phyloP scores from a whole-genome alignment of 2,888 invertebrate species.

The Pteria penguin region DNA sequence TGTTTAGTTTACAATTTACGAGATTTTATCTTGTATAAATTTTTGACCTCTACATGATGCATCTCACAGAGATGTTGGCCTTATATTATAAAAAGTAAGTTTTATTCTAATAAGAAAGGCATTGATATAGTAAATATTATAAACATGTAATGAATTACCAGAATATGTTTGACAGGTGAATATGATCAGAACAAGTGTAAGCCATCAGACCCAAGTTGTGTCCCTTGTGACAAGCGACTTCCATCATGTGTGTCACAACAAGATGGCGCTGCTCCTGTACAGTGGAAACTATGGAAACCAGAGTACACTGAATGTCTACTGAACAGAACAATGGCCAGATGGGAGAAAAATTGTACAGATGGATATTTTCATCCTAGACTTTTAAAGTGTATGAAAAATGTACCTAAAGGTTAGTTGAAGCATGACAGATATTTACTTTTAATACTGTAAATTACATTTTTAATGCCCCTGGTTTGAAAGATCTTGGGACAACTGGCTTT shows the following conservation, averaged over 20 bases:
- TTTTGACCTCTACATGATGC: too few species aligned
- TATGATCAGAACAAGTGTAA: constrained; percentile 54
- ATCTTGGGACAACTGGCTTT: too few species aligned
- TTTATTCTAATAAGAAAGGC: too few species aligned
- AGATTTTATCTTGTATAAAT: too few species aligned
- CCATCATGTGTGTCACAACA: constrained; percentile 54
- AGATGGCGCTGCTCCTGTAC: constrained; percentile 53
- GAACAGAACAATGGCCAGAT: constrained; percentile 47
- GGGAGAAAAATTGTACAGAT: constrained; percentile 24
- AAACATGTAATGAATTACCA: too few species aligned
- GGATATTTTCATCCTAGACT: constrained; percentile 39
- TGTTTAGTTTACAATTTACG: too few species aligned
- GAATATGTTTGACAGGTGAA: constrained; percentile 43
- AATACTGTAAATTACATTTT: too few species aligned
- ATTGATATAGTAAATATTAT: too few species aligned
- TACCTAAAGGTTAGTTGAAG: constrained; percentile 14
- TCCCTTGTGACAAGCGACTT: constrained; percentile 50
- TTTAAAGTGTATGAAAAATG: constrained; percentile 28
- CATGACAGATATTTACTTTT: too few species aligned
- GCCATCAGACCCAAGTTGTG: constrained; percentile 37
- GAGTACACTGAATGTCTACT: constrained; percentile 47
- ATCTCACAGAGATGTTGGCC: too few species aligned
- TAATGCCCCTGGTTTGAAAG: too few species aligned
- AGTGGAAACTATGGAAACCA: constrained; percentile 46
- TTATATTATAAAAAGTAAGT: too few species aligned